Percentiles rank a stretch among this genome's conserved stretches.
Conservation (phyloP, 2,888 invertebrate genomes). For the Branchipolynoe longqiensis region DNA sequence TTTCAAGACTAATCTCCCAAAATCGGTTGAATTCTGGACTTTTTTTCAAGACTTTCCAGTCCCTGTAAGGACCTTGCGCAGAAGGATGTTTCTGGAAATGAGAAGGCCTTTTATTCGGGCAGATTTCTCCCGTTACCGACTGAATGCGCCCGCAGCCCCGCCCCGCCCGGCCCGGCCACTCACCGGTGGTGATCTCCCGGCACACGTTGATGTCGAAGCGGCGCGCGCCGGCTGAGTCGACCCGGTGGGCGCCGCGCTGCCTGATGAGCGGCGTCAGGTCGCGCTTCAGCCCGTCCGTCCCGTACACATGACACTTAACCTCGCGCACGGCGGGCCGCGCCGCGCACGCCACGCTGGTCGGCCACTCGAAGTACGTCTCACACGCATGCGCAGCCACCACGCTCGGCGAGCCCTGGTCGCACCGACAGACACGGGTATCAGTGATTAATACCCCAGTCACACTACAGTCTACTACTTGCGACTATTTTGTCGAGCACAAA, state of each 20-base stretch:
- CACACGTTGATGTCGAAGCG: conserved; percentile 80
- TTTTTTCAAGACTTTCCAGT: no score
- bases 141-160: no score
- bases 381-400: conserved; percentile 72
- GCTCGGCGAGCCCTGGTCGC: conserved; percentile 72
- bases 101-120: no score
- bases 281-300: conserved; percentile 71
- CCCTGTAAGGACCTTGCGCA: no score
- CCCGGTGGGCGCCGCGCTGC: conserved; percentile 75
- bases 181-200: conserved; percentile 73
- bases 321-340: conserved; percentile 63
- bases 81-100: no score
- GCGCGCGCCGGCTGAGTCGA: conserved; percentile 71
- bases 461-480: no score
- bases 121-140: no score
- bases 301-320: conserved; percentile 78
- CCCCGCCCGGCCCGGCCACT: no score
- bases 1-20: not conserved
- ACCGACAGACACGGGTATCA: no score
- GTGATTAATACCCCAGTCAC: no score
- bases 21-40: not conserved
- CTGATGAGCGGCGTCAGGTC: conserved; percentile 78
- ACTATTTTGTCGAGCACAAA: no score
- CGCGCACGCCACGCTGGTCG: conserved; percentile 76
- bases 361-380: conserved; percentile 78